A percentile compares a stretch with the other conserved stretches of the same genome.
phyloP scores from a whole-genome alignment of 1,140 invertebrate genomes.

The Drosophila seguyi region DNA sequence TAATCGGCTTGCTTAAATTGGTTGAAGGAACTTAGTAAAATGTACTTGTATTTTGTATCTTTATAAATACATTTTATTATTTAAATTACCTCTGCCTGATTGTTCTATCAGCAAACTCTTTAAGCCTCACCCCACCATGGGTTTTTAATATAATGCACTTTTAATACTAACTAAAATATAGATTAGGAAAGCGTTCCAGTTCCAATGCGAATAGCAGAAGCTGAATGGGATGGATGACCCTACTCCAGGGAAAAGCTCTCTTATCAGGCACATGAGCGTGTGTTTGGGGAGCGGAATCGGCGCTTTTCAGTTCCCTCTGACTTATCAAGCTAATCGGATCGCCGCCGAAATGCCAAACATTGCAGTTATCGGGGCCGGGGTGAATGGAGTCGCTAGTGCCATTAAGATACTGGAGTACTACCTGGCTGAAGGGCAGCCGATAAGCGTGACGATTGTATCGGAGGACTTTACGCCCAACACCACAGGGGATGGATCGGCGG shows the following conservation, averaged over 20 bases:
- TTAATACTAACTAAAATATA: not conserved
- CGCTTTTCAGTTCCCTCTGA: conserved; percentile 11
- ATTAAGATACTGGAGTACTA: conserved; percentile 78
- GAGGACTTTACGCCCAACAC: conserved; percentile 90
- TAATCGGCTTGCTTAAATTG: not conserved
- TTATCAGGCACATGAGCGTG: conserved; percentile 2
- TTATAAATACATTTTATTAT: not conserved
- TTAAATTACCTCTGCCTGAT: not conserved
- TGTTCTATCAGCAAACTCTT: not conserved
- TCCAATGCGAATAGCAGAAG: too few relatives aligned
- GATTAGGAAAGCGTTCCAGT: not conserved
- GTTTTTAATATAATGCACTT: not conserved
- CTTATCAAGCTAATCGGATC: conserved; percentile 17
- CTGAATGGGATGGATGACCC: not conserved
- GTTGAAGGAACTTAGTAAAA: not conserved
- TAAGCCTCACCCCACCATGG: not conserved
- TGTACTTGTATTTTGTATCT: not conserved
- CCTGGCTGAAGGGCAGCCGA: conserved; percentile 22
- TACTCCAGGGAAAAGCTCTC: conserved; percentile 18
- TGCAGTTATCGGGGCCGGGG: conserved; percentile 81
- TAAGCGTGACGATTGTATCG: conserved; percentile 88
- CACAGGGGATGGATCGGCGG: conserved; percentile 92
- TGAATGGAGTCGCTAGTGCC: conserved; percentile 83
- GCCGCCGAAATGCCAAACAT: conserved; percentile 64
- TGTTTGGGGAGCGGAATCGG: not conserved